Base-by-base conservation (phyloP, 2,113 vertebrate genomes). In the Xyliphius kryptos region DNA sequence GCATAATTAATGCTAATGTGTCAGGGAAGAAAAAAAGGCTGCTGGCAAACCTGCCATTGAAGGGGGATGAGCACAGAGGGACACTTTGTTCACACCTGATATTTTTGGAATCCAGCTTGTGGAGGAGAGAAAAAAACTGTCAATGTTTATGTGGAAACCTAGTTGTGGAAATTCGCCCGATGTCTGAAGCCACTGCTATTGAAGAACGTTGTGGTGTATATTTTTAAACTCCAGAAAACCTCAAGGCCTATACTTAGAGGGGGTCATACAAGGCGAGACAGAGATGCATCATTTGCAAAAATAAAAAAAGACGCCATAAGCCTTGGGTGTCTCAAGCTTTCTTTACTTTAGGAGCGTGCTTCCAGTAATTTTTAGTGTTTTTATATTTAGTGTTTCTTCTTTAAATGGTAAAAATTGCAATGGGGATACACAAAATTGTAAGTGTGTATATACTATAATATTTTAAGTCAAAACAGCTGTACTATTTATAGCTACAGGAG, bases 241-340 rank as follows among this genome's bases (percentile, higher is more conserved):
- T 89, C 83, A 89, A 79, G 82, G 75, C 75, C 83, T 76, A 8
- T 47, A 77, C 80, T 82, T 79, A 77, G 63, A 68, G 60, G 51
- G 86, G 88, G 87, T 91, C 87, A 88, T 60, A 3, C 84, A 80
- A 90, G 88, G 86, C 85, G 74, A 89, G 74, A 68, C 82, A 85
- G 85, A 87, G 82, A 80, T 63, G 65, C 78, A 86, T 80, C 87
- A 84, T 68, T 61, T 49, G 41, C 78, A 79, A 71, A 59, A n/a
- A n/a, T n/a, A n/a, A n/a, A n/a, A n/a, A n/a, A n/a, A n/a, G n/a
- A n/a, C n/a, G n/a, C n/a, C n/a, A n/a, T n/a, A n/a, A n/a, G n/a
- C n/a, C n/a, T n/a, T n/a, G n/a, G n/a, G n/a, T n/a, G n/a, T n/a
- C n/a, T n/a, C n/a, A n/a, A n/a, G n/a, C n/a, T n/a, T n/a, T n/a